Evolutionary conservation across 2,797 vertebrate species (phyloP), one percentile per base, ranked within the genome.

Genomic region (Babyrousa celebensis): DNA sequence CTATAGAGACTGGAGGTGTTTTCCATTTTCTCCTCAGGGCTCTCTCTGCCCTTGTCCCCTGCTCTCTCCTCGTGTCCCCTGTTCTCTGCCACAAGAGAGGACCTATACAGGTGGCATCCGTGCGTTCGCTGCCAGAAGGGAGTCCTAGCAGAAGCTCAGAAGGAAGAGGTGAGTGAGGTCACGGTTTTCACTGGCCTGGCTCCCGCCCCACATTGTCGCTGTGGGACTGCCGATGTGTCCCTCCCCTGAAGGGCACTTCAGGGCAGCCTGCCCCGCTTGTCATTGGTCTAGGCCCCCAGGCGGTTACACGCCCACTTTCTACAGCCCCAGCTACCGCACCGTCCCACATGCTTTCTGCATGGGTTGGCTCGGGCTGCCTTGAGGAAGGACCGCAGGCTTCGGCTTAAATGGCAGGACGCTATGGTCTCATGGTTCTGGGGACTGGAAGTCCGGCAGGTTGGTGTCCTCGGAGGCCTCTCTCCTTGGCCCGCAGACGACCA

Each of bases 211-310:
- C 16, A 11, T 7, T n/a, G 27, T 74, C 5, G 0, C 70, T 5
- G 0, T 21, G 21, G 36, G 23, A 4, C n/a, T 12, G 2, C 18
- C 32, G 29, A 2, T 40, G 25, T n/a, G 15, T 80, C 36, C 17
- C 16, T 84, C 29, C 72, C 18, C 11, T 12, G 5, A 21, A 40
- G 21, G 36, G n/a, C 75, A 23, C 56, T 54, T 14, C 23, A 17
- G 5, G 25, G 48, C 0, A 0, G 3, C 29, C 12, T 21, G 48
- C 12, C 18, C 21, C 7, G 12, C 21, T 58, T 60, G n/a, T 32
- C 20, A 5, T 6, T 27, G 14, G 32, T 62, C 32, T 62, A 1
- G 4, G 15, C 32, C 56, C 23, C 11, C 54, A 80, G 21, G 32
- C 4, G 6, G 21, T 11, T 17, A 40, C 32, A 36, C 32, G 9